Conservation (phyloP, 1,140 invertebrate species). For the Drosophila sproati region DNA sequence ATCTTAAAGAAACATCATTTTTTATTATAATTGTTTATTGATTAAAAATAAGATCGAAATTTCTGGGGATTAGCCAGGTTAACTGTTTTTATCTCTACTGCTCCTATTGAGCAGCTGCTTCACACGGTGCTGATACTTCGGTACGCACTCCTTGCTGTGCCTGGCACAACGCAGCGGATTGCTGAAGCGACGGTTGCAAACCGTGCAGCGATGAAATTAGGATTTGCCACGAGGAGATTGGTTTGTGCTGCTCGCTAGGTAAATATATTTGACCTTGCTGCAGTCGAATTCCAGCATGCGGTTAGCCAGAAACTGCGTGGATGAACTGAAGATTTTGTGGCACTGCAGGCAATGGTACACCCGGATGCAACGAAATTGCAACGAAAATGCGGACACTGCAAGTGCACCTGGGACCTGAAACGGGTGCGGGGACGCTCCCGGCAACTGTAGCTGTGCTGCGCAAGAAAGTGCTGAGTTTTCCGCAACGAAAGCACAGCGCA, state of each 20-base stretch:
- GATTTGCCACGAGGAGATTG: not conserved
- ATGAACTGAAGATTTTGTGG: constrained; percentile 25
- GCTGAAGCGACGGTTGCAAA: constrained; percentile 46
- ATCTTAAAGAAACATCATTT: constrained; percentile 20
- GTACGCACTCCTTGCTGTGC: constrained; percentile 45
- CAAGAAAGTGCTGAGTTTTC: constrained; percentile 23
- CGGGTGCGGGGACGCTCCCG: not conserved
- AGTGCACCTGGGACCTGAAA: not conserved
- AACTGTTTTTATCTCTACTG: too few species aligned
- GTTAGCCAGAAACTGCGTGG: constrained; percentile 39
- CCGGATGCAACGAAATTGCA: constrained; percentile 29
- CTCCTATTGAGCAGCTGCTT: not conserved
- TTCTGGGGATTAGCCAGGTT: not conserved
- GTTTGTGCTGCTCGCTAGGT: constrained; percentile 2
- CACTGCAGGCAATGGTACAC: constrained; percentile 52
- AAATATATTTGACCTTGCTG: constrained; percentile 14
- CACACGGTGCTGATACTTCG: not conserved
- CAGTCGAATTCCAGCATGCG: constrained; percentile 11
- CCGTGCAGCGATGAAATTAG: constrained; percentile 22
- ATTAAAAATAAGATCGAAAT: constrained; percentile 15
- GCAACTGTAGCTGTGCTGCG: constrained; percentile 43
- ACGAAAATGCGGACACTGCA: constrained; percentile 58
- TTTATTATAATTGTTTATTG: constrained; percentile 51
- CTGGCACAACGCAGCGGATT: not conserved
- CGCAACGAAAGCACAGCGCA: constrained; percentile 54